These are phyloP conservation scores for Colostygia pectinataria DNA, from an alignment of 2,888 invertebrate species.

Conservation along the genomic window DNA sequence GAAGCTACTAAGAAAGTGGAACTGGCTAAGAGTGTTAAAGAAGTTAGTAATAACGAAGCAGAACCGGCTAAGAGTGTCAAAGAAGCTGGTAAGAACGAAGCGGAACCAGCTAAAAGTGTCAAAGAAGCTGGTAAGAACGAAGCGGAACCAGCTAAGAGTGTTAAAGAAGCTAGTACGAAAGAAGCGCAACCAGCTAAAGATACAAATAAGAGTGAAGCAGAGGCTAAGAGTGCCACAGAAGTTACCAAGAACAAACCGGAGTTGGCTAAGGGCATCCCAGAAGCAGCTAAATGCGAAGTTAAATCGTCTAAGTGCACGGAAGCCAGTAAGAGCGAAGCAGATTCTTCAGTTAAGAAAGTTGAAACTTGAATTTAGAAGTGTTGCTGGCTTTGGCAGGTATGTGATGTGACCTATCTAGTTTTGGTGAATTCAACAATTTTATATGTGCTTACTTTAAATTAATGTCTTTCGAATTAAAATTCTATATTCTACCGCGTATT, in stretches of 20 bases:
- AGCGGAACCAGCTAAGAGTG: slow-evolving; percentile 3
- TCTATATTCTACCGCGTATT: no score
- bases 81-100: slow-evolving; percentile 5
- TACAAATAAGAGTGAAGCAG: neutral
- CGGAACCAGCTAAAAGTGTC: neutral
- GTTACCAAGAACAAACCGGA: neutral
- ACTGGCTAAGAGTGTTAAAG: slow-evolving; percentile 36
- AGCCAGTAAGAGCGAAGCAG: slow-evolving; percentile 7
- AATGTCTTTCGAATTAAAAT: no score
- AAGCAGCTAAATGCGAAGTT: neutral
- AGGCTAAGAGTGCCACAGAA: slow-evolving; percentile 36
- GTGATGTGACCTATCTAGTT: neutral
- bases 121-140: neutral
- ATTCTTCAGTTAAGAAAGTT: slow-evolving; percentile 16
- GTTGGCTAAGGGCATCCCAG: neutral
- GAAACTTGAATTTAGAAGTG: slow-evolving; percentile 8
- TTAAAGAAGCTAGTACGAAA: neutral
- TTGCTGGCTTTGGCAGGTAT: slow-evolving; percentile 2
- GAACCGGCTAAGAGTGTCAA: neutral
- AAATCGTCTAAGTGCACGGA: neutral
- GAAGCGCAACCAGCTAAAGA: neutral
- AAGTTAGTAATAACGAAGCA: slow-evolving; percentile 1
- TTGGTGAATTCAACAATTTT: no score
- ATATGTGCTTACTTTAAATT: neutral
- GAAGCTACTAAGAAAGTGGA: neutral